A percentile compares a stretch with the other conserved stretches of the same genome.
phyloP scores from a whole-genome alignment of 2,888 invertebrate species.

The Glaucopsyche alexis region DNA sequence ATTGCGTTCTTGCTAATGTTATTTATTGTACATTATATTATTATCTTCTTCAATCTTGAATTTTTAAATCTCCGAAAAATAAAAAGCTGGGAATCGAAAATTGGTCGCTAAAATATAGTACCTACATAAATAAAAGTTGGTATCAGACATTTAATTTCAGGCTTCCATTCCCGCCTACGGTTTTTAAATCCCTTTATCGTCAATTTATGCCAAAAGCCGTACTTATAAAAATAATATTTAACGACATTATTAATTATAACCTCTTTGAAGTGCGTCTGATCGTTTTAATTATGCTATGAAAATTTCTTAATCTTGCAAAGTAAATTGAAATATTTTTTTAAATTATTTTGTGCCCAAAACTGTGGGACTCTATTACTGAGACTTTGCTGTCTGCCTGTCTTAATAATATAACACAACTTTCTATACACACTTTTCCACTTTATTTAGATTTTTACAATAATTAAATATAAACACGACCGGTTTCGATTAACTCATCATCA shows the following conservation, averaged over 20 bases:
- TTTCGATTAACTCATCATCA: too few relatives aligned
- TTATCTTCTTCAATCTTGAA: too few relatives aligned
- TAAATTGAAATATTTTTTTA: not conserved
- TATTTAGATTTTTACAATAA: too few relatives aligned
- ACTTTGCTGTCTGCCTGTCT: too few relatives aligned
- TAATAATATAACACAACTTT: too few relatives aligned
- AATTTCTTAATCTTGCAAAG: not conserved
- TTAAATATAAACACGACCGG: too few relatives aligned
- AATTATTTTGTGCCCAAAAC: too few relatives aligned
- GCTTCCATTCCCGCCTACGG: not conserved
- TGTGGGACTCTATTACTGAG: too few relatives aligned
- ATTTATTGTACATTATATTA: too few relatives aligned
- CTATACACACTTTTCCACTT: too few relatives aligned
- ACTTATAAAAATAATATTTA: slow-evolving; percentile 7
- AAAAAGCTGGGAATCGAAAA: not conserved
- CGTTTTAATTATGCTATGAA: slow-evolving; percentile 16
- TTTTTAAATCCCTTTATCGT: slow-evolving; percentile 6
- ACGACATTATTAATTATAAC: slow-evolving; percentile 19
- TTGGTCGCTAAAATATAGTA: not conserved
- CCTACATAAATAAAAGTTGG: not conserved
- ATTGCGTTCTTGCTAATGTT: not conserved
- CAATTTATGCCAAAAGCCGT: slow-evolving; percentile 4
- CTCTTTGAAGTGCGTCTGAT: slow-evolving; percentile 15
- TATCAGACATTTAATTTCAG: not conserved
- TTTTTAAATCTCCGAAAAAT: not conserved